phyloP scores from a whole-genome alignment of 2,888 invertebrate genomes.

The Anoplius nigerrimus region DNA sequence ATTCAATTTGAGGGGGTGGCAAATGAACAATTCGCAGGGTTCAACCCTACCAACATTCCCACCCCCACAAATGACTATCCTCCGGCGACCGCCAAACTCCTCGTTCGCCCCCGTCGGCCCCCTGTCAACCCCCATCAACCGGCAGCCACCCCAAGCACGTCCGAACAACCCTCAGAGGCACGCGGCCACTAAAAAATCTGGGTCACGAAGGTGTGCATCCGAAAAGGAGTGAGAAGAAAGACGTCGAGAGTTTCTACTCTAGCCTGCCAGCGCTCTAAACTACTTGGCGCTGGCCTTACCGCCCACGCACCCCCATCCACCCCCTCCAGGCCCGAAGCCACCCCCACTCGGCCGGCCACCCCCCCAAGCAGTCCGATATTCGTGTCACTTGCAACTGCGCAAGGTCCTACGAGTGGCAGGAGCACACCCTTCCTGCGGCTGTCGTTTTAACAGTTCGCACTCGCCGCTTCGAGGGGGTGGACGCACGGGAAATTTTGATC shows the following conservation, averaged over 20 bases:
- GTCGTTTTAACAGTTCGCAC: conserved; percentile 30
- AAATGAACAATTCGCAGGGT: no score
- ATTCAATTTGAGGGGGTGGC: no score
- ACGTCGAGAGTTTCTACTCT: not conserved
- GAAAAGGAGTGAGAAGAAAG: conserved; percentile 12
- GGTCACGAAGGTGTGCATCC: conserved; percentile 30
- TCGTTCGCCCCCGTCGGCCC: no score
- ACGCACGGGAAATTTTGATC: not conserved
- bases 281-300: not conserved
- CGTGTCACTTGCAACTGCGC: conserved; percentile 59
- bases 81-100: no score
- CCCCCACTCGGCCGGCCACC: conserved; percentile 12
- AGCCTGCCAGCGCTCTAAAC: not conserved
- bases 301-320: conserved; percentile 28
- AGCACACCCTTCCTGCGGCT: conserved; percentile 58
- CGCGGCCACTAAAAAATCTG: conserved; percentile 7
- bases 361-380: conserved; percentile 1
- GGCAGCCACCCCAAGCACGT: no score
- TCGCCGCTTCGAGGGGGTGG: not conserved
- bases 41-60: no score
- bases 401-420: conserved; percentile 51
- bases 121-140: no score
- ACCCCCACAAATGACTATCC: no score
- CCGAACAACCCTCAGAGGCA: no score
- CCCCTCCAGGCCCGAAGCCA: conserved; percentile 5